Base-by-base conservation (phyloP, 2,797 vertebrate species). In the Amazona ochrocephala region DNA sequence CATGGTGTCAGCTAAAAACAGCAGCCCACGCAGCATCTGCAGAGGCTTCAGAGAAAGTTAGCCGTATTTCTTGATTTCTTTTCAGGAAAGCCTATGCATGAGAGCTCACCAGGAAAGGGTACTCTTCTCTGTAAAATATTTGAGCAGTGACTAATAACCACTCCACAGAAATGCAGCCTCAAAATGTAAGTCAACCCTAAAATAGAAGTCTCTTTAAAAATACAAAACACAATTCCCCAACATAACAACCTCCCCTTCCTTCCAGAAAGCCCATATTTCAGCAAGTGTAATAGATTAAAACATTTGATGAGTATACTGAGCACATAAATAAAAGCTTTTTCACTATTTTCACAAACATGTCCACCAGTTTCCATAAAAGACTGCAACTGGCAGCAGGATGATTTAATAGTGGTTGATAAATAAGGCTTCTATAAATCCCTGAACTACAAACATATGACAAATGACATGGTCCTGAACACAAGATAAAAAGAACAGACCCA, bases 1-100 rank as follows among this genome's bases (percentile, higher is more conserved):
- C 65, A 90, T n/a, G 2, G 50, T 23, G 13, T 81, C 93, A 93
- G 91, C 85, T 94, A 70, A 82, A 92, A 93, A 78, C 65, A 29
- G 51, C 88, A 84, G 70, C 93, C 93, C 87, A 91, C 64, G 51
- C 89, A 95, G 80, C 92, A 94, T 71, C 87, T 95, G 91, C 95
- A 90, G 87, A 84, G 80, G 85, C 90, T 94, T 84, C 87, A 90
- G 44, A 89, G 56, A 66, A 91, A 79, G 83, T 87, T 71, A 90
- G 67, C 86, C 74, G 79, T 53, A 71, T 82, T 84, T 67, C 93
- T 77, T 58, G 22, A 48, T 81, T 89, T 93, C 89, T 95, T 90
- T 94, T 94, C 82, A 92, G 84, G 93, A 96, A 97, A 90, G 84
- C 23, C 68, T 65, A 72, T 64, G 51, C 60, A 18, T 7, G 56